Evolutionary conservation across 2,797 vertebrate species (phyloP).

Genomic region (Salarias fasciatus): DNA sequence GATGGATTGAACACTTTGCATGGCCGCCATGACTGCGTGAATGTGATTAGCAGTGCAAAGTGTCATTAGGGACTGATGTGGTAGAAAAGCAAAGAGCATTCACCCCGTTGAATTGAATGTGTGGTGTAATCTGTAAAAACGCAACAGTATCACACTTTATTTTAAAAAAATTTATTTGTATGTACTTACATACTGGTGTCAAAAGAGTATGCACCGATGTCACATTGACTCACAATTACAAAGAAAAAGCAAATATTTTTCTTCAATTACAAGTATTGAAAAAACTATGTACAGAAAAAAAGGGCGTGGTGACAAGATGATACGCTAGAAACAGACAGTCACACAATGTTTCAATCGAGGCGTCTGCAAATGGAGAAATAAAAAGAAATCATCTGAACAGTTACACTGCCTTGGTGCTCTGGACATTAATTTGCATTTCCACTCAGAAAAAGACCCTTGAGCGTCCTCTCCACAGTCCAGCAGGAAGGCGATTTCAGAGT

Average conservation of each 20-base stretch:
- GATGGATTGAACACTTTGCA: too few species aligned
- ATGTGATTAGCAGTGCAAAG: too few species aligned
- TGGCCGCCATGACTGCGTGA: too few species aligned
- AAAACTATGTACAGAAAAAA: constrained; percentile 84
- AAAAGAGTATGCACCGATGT: constrained; percentile 82
- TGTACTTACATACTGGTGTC: constrained; percentile 84
- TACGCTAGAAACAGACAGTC: constrained; percentile 74
- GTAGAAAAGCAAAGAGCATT: neutral
- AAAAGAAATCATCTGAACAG: constrained; percentile 39
- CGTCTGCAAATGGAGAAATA: constrained; percentile 48
- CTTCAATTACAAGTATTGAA: constrained; percentile 81
- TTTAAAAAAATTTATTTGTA: constrained; percentile 85
- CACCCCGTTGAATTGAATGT: too few species aligned
- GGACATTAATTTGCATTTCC: constrained; percentile 56
- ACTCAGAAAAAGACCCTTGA: constrained; percentile 48
- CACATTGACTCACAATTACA: constrained; percentile 80
- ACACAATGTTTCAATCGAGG: constrained; percentile 66
- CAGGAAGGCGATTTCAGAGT: constrained; percentile 36
- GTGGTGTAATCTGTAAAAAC: too few species aligned
- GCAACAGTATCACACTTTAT: constrained; percentile 60
- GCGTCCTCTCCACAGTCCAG: constrained; percentile 41
- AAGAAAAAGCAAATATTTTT: constrained; percentile 71
- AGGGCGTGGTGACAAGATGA: constrained; percentile 70
- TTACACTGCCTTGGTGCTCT: constrained; percentile 55
- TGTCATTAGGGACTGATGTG: too few species aligned